Percentiles rank a stretch among this genome's conserved stretches.
Conservation (phyloP, 2,797 vertebrate species). For the Acrossocheilus fasciatus region DNA sequence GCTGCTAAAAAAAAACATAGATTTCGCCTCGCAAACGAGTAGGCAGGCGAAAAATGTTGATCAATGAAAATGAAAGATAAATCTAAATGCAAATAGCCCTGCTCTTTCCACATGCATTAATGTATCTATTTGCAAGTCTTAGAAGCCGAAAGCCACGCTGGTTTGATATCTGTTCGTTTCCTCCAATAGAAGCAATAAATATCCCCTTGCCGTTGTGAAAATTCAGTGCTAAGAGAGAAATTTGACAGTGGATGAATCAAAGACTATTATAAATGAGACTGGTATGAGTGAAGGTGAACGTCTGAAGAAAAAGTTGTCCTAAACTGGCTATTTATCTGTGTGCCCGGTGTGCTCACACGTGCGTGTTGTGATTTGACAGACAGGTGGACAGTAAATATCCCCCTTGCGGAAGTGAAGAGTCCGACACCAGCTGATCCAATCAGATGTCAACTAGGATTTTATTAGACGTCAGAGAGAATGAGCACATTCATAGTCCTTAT, state of each 20-base stretch:
- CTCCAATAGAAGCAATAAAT: conserved; percentile 40
- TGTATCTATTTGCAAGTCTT: conserved; percentile 69
- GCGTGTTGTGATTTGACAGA: conserved; percentile 52
- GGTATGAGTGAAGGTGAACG: conserved; percentile 3
- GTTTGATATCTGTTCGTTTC: conserved; percentile 48
- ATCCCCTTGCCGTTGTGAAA: background rate
- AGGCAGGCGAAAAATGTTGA: conserved; percentile 67
- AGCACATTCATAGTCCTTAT: conserved; percentile 43
- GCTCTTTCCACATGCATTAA: conserved; percentile 69
- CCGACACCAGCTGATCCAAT: conserved; percentile 50
- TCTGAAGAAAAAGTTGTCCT: conserved; percentile 14
- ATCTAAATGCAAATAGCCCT: conserved; percentile 76
- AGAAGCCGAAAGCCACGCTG: conserved; percentile 4
- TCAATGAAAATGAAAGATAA: conserved; percentile 78
- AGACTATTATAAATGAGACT: conserved; percentile 5
- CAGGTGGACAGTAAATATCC: conserved; percentile 47
- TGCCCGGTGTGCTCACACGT: background rate
- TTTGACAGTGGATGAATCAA: background rate
- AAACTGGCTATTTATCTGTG: background rate
- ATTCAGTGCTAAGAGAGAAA: background rate
- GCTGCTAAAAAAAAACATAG: conserved; percentile 41
- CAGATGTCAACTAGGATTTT: conserved; percentile 50
- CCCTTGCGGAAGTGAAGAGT: conserved; percentile 32
- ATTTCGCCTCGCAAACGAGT: conserved; percentile 43
- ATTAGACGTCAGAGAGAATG: conserved; percentile 55